Base-by-base conservation (phyloP, 2,113 vertebrate species). In the Morphnarchus princeps region DNA sequence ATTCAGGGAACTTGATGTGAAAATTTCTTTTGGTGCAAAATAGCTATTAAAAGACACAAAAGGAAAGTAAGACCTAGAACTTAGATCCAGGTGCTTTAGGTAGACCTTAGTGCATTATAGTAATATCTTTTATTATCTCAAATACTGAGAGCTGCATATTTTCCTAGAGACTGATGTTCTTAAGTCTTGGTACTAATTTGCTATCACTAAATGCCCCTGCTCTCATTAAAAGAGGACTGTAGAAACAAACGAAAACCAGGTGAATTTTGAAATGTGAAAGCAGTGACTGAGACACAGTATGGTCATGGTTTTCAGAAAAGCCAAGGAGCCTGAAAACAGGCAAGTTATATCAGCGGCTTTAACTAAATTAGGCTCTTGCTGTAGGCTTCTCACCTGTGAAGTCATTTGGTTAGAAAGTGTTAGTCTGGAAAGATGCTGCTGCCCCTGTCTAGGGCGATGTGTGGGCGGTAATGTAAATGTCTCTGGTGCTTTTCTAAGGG, bases 391-490 rank as follows among this genome's bases (percentile, higher is more conserved):
- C 11, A 9, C 0, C 0, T 11, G 29, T 31, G 36, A 70, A 65
- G 31, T 40, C 1, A 5, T 21, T 73, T 0, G 0, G 13, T 57
- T 34, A 19, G 63, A 13, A 67, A 38, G 38, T 7, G 10, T 62
- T 76, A 15, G 36, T 36, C 31, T 45, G 49, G 74, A 59, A 67
- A 14, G 19, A 11, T 15, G 0, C 18, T 38, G 34, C 61, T 85
- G 50, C 21, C 12, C 11, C 8, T 20, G 40, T 8, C 26, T 4
- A 0, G 10, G 29, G 22, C 28, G 55, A 2, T 0, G 0, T 0
- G 2, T 14, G 34, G 45, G 18, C 21, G 6, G 19, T 16, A 16
- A 38, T 20, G 6, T 28, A 32, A 29, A 25, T 50, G 15, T 9
- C 24, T 57, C 15, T 57, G n/a, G 11, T 24, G 9, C 38, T 73